Evolutionary conservation across 1,140 invertebrate species (phyloP).

Genomic region (Melitaea cinxia): DNA sequence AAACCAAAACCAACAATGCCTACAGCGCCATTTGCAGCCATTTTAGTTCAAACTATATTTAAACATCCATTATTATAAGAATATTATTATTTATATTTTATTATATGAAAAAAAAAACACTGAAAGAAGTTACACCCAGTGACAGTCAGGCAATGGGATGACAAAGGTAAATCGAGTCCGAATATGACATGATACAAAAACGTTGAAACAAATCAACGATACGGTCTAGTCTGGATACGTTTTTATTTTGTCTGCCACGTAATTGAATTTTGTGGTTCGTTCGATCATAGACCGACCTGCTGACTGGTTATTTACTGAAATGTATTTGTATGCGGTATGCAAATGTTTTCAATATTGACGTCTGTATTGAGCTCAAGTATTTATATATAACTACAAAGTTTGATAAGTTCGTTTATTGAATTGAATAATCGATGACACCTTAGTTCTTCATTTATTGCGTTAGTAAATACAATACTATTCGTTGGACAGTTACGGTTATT

Average conservation of each 20-base stretch:
- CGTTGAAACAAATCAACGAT: conserved; percentile 62
- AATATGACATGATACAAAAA: conserved; percentile 38
- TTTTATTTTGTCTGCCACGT: conserved; percentile 77
- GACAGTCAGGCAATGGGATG: not conserved
- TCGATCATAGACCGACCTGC: conserved; percentile 50
- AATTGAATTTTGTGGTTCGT: conserved; percentile 76
- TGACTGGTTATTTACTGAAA: conserved; percentile 43
- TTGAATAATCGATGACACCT: too few species aligned
- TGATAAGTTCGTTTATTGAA: conserved; percentile 9
- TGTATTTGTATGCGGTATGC: conserved; percentile 33
- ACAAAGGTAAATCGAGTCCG: not conserved
- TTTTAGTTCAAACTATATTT: too few species aligned
- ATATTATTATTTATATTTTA: not conserved
- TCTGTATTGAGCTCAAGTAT: conserved; percentile 5
- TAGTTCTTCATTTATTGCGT: too few species aligned
- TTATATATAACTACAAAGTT: conserved; percentile 1
- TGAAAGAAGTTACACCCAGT: not conserved
- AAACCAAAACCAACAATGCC: too few species aligned
- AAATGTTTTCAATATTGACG: conserved; percentile 31
- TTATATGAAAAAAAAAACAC: not conserved
- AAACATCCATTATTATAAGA: too few species aligned
- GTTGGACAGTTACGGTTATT: too few species aligned
- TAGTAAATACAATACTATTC: too few species aligned
- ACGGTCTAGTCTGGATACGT: conserved; percentile 55
- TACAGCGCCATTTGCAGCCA: too few species aligned